Conservation (phyloP, 2,797 vertebrate species). For the Paratrypauchen microcephalus region DNA sequence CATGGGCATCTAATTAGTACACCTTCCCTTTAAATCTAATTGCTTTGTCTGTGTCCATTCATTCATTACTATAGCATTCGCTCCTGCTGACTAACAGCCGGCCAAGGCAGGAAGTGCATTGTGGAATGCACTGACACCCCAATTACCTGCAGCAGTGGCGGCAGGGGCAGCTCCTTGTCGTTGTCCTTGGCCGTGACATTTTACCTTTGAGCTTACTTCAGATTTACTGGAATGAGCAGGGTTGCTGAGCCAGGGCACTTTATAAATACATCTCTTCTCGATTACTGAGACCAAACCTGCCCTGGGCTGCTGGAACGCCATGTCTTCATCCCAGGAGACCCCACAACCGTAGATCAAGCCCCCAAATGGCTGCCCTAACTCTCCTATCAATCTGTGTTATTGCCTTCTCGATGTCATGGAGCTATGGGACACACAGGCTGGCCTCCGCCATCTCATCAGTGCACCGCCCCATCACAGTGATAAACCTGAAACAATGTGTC, state of each 20-base stretch:
- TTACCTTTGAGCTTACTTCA: conserved; percentile 68
- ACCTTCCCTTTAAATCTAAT: neutral
- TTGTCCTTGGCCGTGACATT: conserved; percentile 79
- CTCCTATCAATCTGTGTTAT: conserved; percentile 77
- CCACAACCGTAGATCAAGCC: conserved; percentile 67
- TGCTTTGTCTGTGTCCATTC: neutral
- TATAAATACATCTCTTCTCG: conserved; percentile 80
- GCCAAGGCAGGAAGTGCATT: conserved; percentile 53
- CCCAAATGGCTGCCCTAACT: conserved; percentile 69
- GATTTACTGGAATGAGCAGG: conserved; percentile 78
- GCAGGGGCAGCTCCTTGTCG: conserved; percentile 62
- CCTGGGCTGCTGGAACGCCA: conserved; percentile 58
- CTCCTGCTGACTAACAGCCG: conserved; percentile 14
- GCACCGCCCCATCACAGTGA: conserved; percentile 43
- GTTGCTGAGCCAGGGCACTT: conserved; percentile 77
- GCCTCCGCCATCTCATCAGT: conserved; percentile 62
- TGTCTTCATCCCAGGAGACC: conserved; percentile 76
- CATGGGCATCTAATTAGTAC: neutral
- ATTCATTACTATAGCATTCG: conserved; percentile 3
- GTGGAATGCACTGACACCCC: conserved; percentile 62
- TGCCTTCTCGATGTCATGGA: conserved; percentile 53
- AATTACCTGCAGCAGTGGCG: conserved; percentile 60
- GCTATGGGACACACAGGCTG: conserved; percentile 54
- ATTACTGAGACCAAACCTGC: conserved; percentile 68
- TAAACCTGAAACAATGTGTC: conserved; percentile 53